Percentiles rank a stretch among this genome's conserved stretches.
Evolutionary conservation across 2,797 vertebrate species (phyloP).

Genomic region (Telmatherina bonti): DNA sequence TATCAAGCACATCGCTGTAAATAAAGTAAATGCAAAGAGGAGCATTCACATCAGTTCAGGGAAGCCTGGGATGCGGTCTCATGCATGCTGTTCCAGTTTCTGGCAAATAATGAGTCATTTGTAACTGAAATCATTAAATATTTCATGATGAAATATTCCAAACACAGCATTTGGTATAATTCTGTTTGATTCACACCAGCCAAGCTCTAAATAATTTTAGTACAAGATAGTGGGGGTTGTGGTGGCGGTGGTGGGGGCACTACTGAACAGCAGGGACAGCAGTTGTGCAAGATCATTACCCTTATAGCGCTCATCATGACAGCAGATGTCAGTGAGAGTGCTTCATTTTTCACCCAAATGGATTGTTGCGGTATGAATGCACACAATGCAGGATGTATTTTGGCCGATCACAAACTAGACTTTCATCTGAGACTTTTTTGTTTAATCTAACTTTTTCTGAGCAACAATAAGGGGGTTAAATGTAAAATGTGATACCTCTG

Average conservation of each 20-base stretch:
- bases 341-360: neutral
- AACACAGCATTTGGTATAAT: neutral
- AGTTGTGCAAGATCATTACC: slow-evolving; percentile 22
- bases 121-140: slow-evolving; percentile 13
- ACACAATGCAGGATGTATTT: neutral
- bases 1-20: slow-evolving; percentile 13
- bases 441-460: neutral
- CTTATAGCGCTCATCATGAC: slow-evolving; percentile 23
- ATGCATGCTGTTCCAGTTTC: slow-evolving; percentile 1
- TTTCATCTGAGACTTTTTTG: neutral
- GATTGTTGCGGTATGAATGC: slow-evolving; percentile 1
- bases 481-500: neutral
- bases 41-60: slow-evolving; percentile 4
- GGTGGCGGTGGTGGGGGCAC: too few relatives aligned
- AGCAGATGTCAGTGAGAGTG: slow-evolving; percentile 9
- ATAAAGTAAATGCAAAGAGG: slow-evolving; percentile 28
- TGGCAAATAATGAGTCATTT: slow-evolving; percentile 16
- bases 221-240: slow-evolving; percentile 1
- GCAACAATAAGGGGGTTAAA: neutral
- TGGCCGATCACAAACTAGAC: neutral
- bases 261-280: slow-evolving; percentile 27
- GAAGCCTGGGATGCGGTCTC: too few relatives aligned
- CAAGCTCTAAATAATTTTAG: neutral
- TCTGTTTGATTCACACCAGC: neutral
- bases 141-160: neutral